Conservation (phyloP, 2,113 vertebrate genomes). For the Rhea pennata region DNA sequence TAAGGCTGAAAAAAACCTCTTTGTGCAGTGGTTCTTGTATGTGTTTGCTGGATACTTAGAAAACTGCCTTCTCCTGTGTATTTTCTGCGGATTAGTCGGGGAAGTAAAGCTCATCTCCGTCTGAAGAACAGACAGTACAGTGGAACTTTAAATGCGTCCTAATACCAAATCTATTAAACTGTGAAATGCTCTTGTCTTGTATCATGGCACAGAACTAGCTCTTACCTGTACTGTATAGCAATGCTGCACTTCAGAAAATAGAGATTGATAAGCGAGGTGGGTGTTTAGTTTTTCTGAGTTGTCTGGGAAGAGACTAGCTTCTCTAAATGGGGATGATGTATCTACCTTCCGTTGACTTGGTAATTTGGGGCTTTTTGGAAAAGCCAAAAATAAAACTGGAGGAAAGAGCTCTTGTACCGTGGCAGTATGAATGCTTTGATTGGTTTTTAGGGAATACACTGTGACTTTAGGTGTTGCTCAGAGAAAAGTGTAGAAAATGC, state of each 20-base stretch:
- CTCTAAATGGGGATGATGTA: neutral
- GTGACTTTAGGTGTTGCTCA: neutral
- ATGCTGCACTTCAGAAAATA: neutral
- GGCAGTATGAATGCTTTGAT: neutral
- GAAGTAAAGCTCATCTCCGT: neutral
- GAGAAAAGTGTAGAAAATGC: neutral
- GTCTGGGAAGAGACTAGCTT: neutral
- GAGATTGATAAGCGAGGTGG: neutral
- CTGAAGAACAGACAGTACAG: neutral
- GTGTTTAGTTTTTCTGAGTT: neutral
- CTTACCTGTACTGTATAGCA: neutral
- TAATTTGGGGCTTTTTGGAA: neutral
- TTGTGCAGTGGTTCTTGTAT: neutral
- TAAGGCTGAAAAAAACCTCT: slow-evolving; percentile 15
- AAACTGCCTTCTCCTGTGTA: neutral
- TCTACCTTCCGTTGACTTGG: neutral
- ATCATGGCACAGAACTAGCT: neutral
- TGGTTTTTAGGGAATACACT: neutral
- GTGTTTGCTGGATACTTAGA: neutral
- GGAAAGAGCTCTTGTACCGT: neutral
- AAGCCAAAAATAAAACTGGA: neutral
- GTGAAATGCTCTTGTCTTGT: neutral
- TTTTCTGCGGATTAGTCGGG: neutral
- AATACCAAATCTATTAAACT: neutral
- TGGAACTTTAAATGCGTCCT: neutral